phyloP scores from a whole-genome alignment of 2,888 invertebrate species.

The Oscheius sp. region DNA sequence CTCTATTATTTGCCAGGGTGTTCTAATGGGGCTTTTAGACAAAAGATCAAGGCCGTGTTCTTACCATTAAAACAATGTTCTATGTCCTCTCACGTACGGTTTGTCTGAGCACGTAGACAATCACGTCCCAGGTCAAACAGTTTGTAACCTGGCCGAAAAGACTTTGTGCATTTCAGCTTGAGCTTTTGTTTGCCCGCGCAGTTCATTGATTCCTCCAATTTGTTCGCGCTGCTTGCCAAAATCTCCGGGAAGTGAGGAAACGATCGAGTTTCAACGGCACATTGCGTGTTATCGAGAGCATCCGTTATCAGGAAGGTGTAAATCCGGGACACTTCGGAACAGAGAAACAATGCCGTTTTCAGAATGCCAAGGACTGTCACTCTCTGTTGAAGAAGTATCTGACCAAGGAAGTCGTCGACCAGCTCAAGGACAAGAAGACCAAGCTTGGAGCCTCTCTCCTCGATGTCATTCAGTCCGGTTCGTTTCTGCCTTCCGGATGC shows the following conservation, averaged over 20 bases:
- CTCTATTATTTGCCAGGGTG: neutral
- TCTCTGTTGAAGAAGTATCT: constrained; percentile 95
- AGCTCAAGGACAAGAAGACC: constrained; percentile 91
- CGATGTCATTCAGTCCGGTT: constrained; percentile 83
- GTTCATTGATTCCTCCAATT: constrained; percentile 31
- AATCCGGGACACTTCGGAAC: neutral
- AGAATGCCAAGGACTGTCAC: constrained; percentile 82
- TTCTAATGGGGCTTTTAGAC: neutral
- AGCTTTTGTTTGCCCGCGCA: constrained; percentile 15
- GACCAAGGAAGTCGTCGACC: constrained; percentile 86
- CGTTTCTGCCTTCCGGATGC: constrained; percentile 15
- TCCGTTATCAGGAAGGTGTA: neutral
- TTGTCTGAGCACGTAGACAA: neutral
- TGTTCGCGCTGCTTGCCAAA: constrained; percentile 2
- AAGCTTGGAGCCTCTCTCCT: constrained; percentile 90
- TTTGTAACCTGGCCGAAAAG: constrained; percentile 2
- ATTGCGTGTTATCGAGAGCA: neutral
- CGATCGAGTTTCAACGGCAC: neutral
- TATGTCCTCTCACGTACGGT: neutral
- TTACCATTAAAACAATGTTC: constrained; percentile 4
- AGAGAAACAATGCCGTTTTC: constrained; percentile 18
- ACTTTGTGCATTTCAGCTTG: constrained; percentile 20
- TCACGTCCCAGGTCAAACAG: constrained; percentile 17
- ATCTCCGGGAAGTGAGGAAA: neutral
- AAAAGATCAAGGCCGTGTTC: neutral